A percentile compares a stretch with the other conserved stretches of the same genome.
Conservation (phyloP, 2,888 invertebrate species). For the Adineta ricciae region DNA sequence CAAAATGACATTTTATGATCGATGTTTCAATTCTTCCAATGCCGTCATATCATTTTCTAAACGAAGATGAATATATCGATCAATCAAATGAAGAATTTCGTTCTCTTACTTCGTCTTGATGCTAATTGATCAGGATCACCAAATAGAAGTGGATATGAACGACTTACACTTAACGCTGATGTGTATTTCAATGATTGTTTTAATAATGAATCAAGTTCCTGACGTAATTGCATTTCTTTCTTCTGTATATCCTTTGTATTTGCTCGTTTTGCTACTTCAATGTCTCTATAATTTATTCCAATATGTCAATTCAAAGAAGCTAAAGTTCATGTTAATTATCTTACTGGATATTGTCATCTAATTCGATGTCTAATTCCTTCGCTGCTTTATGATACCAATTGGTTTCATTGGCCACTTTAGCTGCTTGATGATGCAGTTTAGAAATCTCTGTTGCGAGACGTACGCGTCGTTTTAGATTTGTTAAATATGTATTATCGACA, state of each 20-base stretch:
- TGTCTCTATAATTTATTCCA: neutral
- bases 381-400: slow-evolving; percentile 79
- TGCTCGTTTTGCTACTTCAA: neutral
- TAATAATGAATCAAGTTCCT: slow-evolving; percentile 1
- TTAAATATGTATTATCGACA: slow-evolving; percentile 58
- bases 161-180: neutral
- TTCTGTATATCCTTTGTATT: neutral
- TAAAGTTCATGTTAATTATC: neutral
- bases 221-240: neutral
- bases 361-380: slow-evolving; percentile 68
- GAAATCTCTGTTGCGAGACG: slow-evolving; percentile 70
- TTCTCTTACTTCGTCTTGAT: slow-evolving; percentile 13
- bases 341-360: slow-evolving; percentile 58
- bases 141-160: slow-evolving; percentile 8
- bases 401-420: slow-evolving; percentile 53
- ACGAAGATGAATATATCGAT: neutral
- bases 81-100: neutral
- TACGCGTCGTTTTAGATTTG: slow-evolving; percentile 63
- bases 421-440: slow-evolving; percentile 59
- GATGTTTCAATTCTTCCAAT: slow-evolving; percentile 10
- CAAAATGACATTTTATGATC: neutral
- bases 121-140: slow-evolving; percentile 17
- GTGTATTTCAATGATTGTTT: neutral
- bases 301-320: neutral
- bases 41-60: slow-evolving; percentile 6